Conservation (phyloP, 2,113 vertebrate genomes). For the Psettodes erumei region DNA sequence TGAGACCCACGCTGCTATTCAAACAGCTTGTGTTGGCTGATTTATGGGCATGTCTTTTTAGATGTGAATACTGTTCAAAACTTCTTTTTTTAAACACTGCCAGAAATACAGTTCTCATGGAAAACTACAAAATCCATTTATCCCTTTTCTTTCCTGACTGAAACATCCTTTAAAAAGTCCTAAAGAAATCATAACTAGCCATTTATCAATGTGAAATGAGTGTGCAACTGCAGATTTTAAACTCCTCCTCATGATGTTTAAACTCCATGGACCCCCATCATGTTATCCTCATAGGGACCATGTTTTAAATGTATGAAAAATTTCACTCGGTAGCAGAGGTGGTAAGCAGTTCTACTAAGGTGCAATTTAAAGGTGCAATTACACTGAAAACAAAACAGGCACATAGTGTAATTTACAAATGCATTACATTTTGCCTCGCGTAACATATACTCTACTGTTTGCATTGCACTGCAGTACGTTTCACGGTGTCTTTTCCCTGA, state of each 20-base stretch:
- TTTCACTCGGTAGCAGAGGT: too few relatives aligned
- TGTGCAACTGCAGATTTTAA: background rate
- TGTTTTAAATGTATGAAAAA: too few relatives aligned
- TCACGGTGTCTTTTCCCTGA: background rate
- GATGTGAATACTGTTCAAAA: background rate
- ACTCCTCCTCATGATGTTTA: background rate
- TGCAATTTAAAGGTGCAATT: too few relatives aligned
- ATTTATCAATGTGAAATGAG: background rate
- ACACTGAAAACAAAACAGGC: too few relatives aligned
- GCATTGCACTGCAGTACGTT: too few relatives aligned
- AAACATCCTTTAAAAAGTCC: background rate
- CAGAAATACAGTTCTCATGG: background rate
- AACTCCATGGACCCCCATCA: background rate
- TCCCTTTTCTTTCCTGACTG: background rate
- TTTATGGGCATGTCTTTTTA: too few relatives aligned
- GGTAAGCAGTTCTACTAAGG: too few relatives aligned
- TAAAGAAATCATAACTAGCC: too few relatives aligned
- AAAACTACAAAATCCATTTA: background rate
- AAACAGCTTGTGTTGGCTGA: background rate
- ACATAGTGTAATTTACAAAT: too few relatives aligned
- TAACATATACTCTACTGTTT: too few relatives aligned
- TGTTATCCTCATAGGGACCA: too few relatives aligned
- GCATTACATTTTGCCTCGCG: too few relatives aligned
- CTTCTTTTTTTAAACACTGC: background rate
- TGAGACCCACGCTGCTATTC: background rate